Conservation (phyloP, 2,797 vertebrate genomes). For the Brachymystax lenok region DNA sequence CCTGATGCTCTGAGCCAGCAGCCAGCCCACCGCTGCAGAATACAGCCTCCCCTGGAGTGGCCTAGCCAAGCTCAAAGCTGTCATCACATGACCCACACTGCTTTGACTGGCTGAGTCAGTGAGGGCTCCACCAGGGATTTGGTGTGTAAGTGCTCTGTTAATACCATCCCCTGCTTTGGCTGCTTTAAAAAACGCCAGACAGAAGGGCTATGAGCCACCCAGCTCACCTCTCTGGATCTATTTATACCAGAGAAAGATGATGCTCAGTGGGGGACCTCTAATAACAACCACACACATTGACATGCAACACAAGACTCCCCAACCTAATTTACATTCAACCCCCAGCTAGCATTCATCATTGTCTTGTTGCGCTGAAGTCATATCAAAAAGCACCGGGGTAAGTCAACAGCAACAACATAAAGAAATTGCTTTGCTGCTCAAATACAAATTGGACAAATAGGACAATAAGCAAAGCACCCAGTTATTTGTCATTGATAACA, state of each 20-base stretch:
- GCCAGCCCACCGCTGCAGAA: not conserved
- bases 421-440: conserved; percentile 48
- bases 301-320: conserved; percentile 35
- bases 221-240: conserved; percentile 9
- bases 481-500: conserved; percentile 49
- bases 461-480: conserved; percentile 28
- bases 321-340: conserved; percentile 48
- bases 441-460: conserved; percentile 51
- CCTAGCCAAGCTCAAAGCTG: conserved; percentile 7
- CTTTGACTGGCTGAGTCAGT: conserved; percentile 19
- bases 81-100: conserved; percentile 22
- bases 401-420: conserved; percentile 48
- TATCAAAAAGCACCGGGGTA: conserved; percentile 47
- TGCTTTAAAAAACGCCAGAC: conserved; percentile 13
- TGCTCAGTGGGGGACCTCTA: conserved; percentile 30
- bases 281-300: conserved; percentile 29
- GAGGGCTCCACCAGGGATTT: conserved; percentile 13
- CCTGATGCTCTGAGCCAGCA: not conserved
- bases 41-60: not conserved
- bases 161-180: conserved; percentile 18
- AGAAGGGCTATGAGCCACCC: not conserved
- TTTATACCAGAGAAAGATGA: conserved; percentile 3
- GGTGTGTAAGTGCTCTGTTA: conserved; percentile 15
- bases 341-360: conserved; percentile 46
- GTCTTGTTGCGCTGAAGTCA: conserved; percentile 39